Evolutionary conservation across 2,888 invertebrate species (phyloP), one percentile per base, ranked within the genome.

Genomic region (Sialis fuliginosa): DNA sequence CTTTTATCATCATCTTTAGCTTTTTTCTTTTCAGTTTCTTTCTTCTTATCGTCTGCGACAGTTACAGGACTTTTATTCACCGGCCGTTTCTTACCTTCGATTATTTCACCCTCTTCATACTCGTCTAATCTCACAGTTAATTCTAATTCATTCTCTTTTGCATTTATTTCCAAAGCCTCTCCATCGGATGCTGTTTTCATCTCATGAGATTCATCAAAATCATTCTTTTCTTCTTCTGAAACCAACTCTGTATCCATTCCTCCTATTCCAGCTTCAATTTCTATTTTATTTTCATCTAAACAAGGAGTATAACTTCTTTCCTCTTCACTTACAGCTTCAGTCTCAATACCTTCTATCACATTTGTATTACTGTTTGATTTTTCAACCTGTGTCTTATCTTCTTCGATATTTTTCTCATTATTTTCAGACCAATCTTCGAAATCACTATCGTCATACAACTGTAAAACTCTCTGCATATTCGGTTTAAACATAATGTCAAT

Each of bases 201-300:
- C 49, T 68, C 64, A 50, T 66, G 64, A 6, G 65, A 65, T 56
- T 76, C 77, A 46, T 76, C 75, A 59, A 78, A 77, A 61, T 77
- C 70, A 52, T 74, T 75, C 51, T 75, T 76, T 56, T 79, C 80
- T 51, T 81, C 81, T 57, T 80, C 80, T 0, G 83, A 83, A 54
- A 83, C 81, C 61, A 81, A 67, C 63, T 84, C 83, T 0, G 82
- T 82, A 55, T 78, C 81, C 52, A 82, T 71, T 2, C 76, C 80
- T 54, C 68, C 71, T 47, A 74, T 61, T 1, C 68, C 71, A 8
- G 4, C 32, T 9, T 39, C 47, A 41, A 55, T 53, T 4, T 54
- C 52, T 22, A 22, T 22, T 53, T 72, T 73, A 54, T 70, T 69
- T 59, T 81, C 81, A 60, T 81, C 81, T 46, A 81, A 67, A 54